Evolutionary conservation across 1,140 invertebrate species (phyloP).

Genomic region (Druon quercuslanigerum): DNA sequence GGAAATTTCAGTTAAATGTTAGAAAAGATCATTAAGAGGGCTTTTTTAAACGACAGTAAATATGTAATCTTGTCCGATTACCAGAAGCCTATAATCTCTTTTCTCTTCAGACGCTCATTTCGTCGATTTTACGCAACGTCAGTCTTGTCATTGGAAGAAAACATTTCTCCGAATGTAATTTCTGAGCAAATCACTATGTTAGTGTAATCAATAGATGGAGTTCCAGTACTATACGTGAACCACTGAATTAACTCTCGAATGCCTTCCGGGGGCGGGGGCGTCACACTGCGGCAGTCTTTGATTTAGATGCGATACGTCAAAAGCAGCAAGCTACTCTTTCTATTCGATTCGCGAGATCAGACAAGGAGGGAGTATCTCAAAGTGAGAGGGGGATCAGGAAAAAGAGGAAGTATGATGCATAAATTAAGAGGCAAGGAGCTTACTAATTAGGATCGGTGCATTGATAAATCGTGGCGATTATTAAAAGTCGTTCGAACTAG

Average conservation of each 20-base stretch:
- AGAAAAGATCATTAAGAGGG: background rate
- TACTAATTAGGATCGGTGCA: slow-evolving; percentile 54
- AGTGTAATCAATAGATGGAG: slow-evolving; percentile 9
- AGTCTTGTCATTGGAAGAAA: slow-evolving; percentile 30
- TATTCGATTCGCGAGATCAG: slow-evolving; percentile 38
- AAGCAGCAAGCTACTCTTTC: slow-evolving; percentile 34
- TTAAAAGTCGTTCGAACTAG: slow-evolving; percentile 54
- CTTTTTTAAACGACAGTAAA: background rate
- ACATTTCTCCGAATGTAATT: slow-evolving; percentile 24
- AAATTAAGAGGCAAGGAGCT: slow-evolving; percentile 45
- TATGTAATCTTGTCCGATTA: background rate
- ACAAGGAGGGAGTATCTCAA: background rate
- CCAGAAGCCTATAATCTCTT: background rate
- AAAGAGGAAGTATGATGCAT: slow-evolving; percentile 44
- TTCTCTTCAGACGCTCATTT: slow-evolving; percentile 24
- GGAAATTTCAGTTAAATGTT: background rate
- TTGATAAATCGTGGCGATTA: slow-evolving; percentile 57
- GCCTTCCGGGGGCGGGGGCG: slow-evolving; percentile 43
- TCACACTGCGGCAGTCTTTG: slow-evolving; percentile 52
- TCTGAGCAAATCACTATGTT: slow-evolving; percentile 23
- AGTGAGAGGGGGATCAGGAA: background rate
- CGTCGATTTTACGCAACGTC: slow-evolving; percentile 17
- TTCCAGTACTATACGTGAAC: slow-evolving; percentile 12
- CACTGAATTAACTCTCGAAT: slow-evolving; percentile 27
- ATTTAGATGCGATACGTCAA: slow-evolving; percentile 38